A percentile compares a stretch with the other conserved stretches of the same genome.
These are phyloP conservation scores for Leucoraja ocellata DNA, from an alignment of 2,797 vertebrate genomes.

Conservation along the genomic window DNA sequence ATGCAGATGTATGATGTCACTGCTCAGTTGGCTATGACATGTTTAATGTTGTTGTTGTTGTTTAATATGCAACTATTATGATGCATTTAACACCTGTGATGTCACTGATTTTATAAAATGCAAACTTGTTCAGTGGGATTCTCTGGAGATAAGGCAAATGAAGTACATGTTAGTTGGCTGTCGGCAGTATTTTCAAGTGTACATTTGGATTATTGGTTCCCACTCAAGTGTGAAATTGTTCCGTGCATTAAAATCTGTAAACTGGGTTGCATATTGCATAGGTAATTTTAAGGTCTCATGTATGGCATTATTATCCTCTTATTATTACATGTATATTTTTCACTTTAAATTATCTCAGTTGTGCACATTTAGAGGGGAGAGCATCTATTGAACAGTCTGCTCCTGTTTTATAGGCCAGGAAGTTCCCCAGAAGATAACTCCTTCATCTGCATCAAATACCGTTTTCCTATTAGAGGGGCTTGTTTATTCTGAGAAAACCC, in stretches of 20 bases:
- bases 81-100: constrained; percentile 22
- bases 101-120: constrained; percentile 27
- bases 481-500: constrained; percentile 47
- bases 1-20: background rate
- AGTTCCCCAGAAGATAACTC: constrained; percentile 46
- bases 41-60: background rate
- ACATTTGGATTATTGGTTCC: background rate
- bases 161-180: background rate
- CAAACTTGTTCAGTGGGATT: background rate
- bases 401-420: constrained; percentile 47
- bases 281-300: background rate
- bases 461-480: constrained; percentile 46
- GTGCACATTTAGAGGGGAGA: background rate
- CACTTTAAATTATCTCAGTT: background rate
- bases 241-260: background rate
- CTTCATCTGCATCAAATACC: constrained; percentile 52
- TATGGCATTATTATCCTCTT: background rate
- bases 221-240: background rate
- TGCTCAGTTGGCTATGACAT: background rate
- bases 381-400: background rate
- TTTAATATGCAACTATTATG: background rate
- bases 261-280: background rate
- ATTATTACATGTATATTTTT: background rate
- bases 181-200: background rate
- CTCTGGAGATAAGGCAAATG: background rate